Conservation (phyloP, 2,888 invertebrate species). For the Sesia bembeciformis region DNA sequence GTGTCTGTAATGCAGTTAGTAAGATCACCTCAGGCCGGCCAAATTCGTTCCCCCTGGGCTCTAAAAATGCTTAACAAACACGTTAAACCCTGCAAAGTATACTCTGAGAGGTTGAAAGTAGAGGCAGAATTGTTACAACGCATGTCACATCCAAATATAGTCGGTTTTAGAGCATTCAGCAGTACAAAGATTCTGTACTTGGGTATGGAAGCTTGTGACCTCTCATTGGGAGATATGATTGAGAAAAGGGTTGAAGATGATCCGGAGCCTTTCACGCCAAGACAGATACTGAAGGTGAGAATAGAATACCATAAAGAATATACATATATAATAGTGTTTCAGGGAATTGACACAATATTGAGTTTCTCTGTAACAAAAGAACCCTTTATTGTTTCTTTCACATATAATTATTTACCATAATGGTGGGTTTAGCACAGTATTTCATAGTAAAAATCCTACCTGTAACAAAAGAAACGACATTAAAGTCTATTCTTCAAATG, state of each 20-base stretch:
- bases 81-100: conserved; percentile 53
- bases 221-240: conserved; percentile 82
- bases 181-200: conserved; percentile 76
- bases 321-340: no score
- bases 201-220: conserved; percentile 85
- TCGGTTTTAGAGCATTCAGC: conserved; percentile 80
- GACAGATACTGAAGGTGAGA: conserved; percentile 74
- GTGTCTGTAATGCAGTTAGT: conserved; percentile 85
- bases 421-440: no score
- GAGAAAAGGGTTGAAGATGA: conserved; percentile 77
- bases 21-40: conserved; percentile 80
- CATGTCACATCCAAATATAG: conserved; percentile 87
- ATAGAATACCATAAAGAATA: no score
- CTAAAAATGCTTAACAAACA: conserved; percentile 81
- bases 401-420: no score
- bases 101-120: conserved; percentile 74
- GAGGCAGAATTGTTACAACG: conserved; percentile 82
- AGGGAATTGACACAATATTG: no score
- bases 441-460: no score
- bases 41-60: conserved; percentile 88
- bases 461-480: no score
- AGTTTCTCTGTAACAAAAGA: no score
- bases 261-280: conserved; percentile 75
- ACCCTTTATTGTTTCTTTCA: no score
- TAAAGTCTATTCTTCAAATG: no score